Percentiles rank a stretch among this genome's conserved stretches.
Evolutionary conservation across 2,888 invertebrate species (phyloP).

Genomic region (Tromatobia lineatoria): DNA sequence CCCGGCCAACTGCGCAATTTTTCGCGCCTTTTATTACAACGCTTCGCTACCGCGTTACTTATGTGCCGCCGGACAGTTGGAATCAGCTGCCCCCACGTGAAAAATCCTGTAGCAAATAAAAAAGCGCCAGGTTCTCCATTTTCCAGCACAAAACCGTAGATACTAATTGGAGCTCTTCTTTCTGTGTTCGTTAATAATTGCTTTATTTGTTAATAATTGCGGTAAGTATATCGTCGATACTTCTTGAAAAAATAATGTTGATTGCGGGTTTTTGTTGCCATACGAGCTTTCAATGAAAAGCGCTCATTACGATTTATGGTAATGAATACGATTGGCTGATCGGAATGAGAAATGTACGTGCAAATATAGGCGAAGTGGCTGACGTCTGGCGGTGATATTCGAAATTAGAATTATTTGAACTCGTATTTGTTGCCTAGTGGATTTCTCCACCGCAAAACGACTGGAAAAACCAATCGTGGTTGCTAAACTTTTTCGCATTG

Average conservation of each 20-base stretch:
- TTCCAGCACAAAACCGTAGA: neutral
- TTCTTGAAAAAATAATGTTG: neutral
- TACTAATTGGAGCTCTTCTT: neutral
- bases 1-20: constrained; percentile 3
- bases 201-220: neutral
- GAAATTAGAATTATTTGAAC: neutral
- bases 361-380: neutral
- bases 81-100: constrained; percentile 11
- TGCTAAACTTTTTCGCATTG: too few species aligned
- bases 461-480: too few species aligned
- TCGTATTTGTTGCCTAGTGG: too few species aligned
- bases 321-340: neutral
- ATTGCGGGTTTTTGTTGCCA: neutral
- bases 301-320: neutral
- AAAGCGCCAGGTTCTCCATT: neutral
- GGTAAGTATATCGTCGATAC: neutral
- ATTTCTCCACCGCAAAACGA: too few species aligned
- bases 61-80: neutral
- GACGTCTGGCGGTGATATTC: neutral
- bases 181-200: neutral
- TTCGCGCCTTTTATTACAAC: constrained; percentile 12
- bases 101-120: neutral
- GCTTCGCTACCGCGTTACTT: neutral
- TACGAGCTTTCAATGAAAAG: neutral
- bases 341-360: neutral